Evolutionary conservation across 2,888 invertebrate genomes (phyloP), one percentile per base, ranked within the genome.

Genomic region (Drosophila maculinotata): DNA sequence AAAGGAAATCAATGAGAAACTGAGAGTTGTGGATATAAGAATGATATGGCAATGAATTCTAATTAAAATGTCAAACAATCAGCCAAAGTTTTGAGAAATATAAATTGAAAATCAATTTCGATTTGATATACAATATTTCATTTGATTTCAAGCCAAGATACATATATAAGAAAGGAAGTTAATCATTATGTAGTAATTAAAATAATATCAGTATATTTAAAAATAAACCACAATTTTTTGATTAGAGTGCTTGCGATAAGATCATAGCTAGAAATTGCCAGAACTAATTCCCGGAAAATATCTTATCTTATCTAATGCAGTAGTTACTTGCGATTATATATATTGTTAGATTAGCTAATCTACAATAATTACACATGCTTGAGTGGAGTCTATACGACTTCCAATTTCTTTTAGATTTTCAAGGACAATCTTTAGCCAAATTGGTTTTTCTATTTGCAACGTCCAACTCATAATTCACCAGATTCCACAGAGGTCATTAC

Each of bases 221-320:
- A n/a, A 38, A 42, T 45, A 9, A 5, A 2, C 4, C 1, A 17
- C 2, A 3, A 2, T 30, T 28, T 4, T n/a, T 30, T 30, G 25
- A 42, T 62, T 42, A 49, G 10, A 8, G 14, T 23, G 14, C n/a
- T 10, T n/a, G 6, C 15, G 52, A 42, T 38, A 33, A 53, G 42
- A 60, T 28, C 36, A 14, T 3, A 14, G 20, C 20, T 15, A 44
- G 31, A 3, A 26, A 17, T 25, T 8, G 1, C 8, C 26, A 9
- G 23, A 41, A 28, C 8, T 28, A 38, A n/a, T 17, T 23, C 2
- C 9, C 20, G 36, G 42, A 25, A 38, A 44, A 33, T 45, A 26
- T 23, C 12, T 35, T 53, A 72, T 72, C 69, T 69, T 54, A 69
- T 69, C 69, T 41, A 38, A 36, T 42, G 44, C 26, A 31, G 28